Evolutionary conservation across 1,140 invertebrate genomes (phyloP).

Genomic region (Euglossa dilemma): DNA sequence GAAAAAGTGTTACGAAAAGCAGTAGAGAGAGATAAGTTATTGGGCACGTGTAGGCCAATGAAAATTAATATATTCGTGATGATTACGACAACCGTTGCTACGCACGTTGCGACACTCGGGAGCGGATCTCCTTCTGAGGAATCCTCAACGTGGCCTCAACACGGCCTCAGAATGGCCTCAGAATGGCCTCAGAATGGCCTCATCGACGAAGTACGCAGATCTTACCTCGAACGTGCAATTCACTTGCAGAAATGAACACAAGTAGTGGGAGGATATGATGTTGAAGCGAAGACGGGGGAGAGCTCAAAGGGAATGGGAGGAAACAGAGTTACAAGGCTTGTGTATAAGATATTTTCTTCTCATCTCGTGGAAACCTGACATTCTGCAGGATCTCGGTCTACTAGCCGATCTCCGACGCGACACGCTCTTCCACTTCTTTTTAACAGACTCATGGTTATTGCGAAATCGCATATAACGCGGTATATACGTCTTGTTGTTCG

Average conservation of each 20-base stretch:
- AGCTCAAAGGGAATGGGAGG: not conserved
- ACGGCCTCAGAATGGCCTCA: slow-evolving; percentile 28
- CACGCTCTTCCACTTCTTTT: slow-evolving; percentile 8
- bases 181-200: slow-evolving; percentile 10
- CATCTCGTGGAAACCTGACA: slow-evolving; percentile 44
- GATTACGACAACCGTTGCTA: slow-evolving; percentile 29
- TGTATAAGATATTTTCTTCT: slow-evolving; percentile 14
- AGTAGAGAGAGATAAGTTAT: too few species aligned
- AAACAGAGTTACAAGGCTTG: not conserved
- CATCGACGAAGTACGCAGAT: slow-evolving; percentile 18
- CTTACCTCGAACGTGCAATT: slow-evolving; percentile 11
- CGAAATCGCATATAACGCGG: not conserved
- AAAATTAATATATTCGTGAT: slow-evolving; percentile 27
- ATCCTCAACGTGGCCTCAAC: slow-evolving; percentile 11
- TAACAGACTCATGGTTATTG: not conserved
- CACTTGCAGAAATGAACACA: not conserved
- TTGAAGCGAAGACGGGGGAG: not conserved
- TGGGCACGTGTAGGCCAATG: not conserved
- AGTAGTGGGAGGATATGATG: not conserved
- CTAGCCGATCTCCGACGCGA: not conserved
- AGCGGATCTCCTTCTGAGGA: slow-evolving; percentile 52
- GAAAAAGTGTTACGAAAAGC: not conserved
- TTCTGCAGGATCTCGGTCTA: slow-evolving; percentile 32
- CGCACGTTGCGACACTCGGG: slow-evolving; percentile 30
- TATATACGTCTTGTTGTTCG: not conserved